Conservation (phyloP, 2,888 invertebrate genomes). For the Acleris laterana region DNA sequence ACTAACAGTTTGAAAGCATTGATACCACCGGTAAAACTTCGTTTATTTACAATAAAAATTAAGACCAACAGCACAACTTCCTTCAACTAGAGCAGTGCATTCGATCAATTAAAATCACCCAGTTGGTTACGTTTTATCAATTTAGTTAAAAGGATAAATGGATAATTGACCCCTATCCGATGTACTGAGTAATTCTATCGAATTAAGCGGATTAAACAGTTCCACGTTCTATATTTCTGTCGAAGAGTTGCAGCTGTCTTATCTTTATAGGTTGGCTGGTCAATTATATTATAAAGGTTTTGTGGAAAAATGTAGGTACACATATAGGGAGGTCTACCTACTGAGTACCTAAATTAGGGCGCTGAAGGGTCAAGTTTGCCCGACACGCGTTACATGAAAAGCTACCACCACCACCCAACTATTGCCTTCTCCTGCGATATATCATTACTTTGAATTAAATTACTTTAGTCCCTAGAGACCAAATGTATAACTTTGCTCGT, state of each 20-base stretch:
- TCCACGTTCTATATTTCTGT: slow-evolving; percentile 61
- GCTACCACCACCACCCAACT: no score
- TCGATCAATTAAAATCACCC: slow-evolving; percentile 80
- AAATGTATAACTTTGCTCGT: no score
- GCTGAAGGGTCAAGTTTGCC: no score
- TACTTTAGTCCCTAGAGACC: no score
- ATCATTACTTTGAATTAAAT: no score
- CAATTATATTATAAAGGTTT: no score
- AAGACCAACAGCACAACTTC: slow-evolving; percentile 61
- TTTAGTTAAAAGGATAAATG: slow-evolving; percentile 84
- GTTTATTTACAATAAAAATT: slow-evolving; percentile 51
- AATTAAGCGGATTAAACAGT: slow-evolving; percentile 76
- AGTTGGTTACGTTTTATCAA: slow-evolving; percentile 82
- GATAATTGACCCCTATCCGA: slow-evolving; percentile 83
- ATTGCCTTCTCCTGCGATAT: no score
- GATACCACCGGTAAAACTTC: background rate
- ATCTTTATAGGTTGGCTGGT: background rate
- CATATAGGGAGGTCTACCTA: no score
- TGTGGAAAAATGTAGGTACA: no score
- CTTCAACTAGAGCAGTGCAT: slow-evolving; percentile 73
- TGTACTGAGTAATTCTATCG: slow-evolving; percentile 72
- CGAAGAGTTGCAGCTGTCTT: slow-evolving; percentile 12
- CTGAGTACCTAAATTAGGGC: no score
- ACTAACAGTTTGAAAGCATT: background rate
- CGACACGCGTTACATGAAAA: no score